Base-by-base conservation (phyloP, 2,797 vertebrate genomes). In the Gallinago stenura region DNA sequence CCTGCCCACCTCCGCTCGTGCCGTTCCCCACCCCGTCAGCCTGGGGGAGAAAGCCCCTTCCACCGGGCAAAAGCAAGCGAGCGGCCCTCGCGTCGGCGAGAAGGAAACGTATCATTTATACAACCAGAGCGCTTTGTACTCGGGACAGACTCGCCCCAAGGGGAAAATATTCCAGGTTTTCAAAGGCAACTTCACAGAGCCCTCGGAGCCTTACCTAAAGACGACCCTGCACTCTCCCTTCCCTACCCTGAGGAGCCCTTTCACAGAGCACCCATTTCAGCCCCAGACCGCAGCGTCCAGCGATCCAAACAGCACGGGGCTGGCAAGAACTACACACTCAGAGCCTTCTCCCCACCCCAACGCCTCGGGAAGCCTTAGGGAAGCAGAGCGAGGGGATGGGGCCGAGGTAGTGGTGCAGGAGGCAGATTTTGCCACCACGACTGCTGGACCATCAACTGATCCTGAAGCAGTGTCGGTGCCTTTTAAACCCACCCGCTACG, bases 111-210 rank as follows among this genome's bases (percentile, higher is more conserved):
- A 97, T 6, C 68, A 78, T 62, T 96, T 96, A 4, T 94, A 97
- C 83, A 97, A 97, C 64, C 97, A 97, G 96, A 98, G 96, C 79
- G 94, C 97, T 94, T 93, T 96, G 31, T 83, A 97, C 80, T 93
- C 94, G 28, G 98, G 97, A 95, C 97, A 96, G 86, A 96, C 96
- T 93, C 94, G 89, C 73, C 94, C 96, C 79, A 96, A 97, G 87
- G 98, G 96, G 91, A 98, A 97, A 93, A 93, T 96, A 88, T 97
- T 97, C 90, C 97, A 93, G 94, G 97, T 91, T 90, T 96, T 97
- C 97, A 98, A 95, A 96, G 98, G 95, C 97, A 98, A 96, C 92
- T 96, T 98, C 77, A 98, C 98, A 16, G 95, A 97, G 51, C 95
- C 98, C 48, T 84, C 96, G 64, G 97, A 95, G 93, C 95, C 97